Evolutionary conservation across 2,113 vertebrate genomes (phyloP).

Genomic region (Malaclemys terrapin): DNA sequence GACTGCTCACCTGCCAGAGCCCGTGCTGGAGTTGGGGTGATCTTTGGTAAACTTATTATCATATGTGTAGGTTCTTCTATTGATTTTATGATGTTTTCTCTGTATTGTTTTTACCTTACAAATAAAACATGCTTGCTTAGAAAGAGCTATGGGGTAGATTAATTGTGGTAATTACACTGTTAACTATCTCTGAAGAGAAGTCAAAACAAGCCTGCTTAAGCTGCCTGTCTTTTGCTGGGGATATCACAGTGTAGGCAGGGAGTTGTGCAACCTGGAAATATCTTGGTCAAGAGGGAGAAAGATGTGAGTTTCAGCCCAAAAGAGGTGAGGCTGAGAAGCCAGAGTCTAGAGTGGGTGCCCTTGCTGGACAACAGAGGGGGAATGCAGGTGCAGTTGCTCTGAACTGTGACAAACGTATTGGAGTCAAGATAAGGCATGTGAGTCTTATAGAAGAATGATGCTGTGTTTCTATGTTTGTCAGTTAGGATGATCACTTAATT

Average conservation of each 20-base stretch:
- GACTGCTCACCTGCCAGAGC: background rate
- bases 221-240: background rate
- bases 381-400: background rate
- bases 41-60: background rate
- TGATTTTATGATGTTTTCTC: background rate
- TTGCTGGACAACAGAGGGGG: background rate
- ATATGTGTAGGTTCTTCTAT: background rate
- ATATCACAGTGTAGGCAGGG: background rate
- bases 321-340: background rate
- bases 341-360: background rate
- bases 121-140: background rate
- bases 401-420: background rate
- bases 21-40: background rate
- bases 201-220: background rate
- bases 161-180: background rate
- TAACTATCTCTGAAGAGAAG: background rate
- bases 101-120: background rate
- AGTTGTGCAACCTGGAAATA: background rate
- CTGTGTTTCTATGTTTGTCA: fast-evolving
- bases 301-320: background rate
- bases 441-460: background rate
- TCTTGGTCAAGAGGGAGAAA: background rate
- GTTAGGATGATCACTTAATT: fast-evolving
- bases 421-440: background rate
- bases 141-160: background rate